Base-by-base conservation (phyloP, 2,113 vertebrate species). In the Lagopus leucura region DNA sequence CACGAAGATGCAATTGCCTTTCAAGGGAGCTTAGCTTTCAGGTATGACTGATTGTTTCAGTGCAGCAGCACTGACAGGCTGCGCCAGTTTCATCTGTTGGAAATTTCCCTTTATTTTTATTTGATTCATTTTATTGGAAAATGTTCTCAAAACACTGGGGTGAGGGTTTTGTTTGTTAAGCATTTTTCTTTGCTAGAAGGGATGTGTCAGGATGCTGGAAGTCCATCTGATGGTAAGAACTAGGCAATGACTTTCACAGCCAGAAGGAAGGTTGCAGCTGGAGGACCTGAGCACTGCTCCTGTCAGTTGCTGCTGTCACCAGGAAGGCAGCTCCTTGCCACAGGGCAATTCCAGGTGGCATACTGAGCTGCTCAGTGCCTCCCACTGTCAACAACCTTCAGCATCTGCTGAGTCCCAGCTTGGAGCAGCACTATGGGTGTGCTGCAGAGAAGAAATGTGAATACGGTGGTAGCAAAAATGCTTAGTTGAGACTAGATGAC, bases 11-110 rank as follows among this genome's bases (percentile, higher is more conserved):
- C 70, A 91, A 82, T 81, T 91, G 86, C 84, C 72, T 95, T 96
- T 95, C 90, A 67, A 82, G 77, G 55, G 30, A 94, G 87, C 82
- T 94, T 92, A 92, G 82, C 93, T 94, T 77, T 89, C 72, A 94
- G 94, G 94, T 96, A 91, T 94, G 95, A 94, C 78, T 94, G 90
- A 96, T 91, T 89, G 93, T 86, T 95, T 89, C n/a, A 93, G 84
- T 76, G 50, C 92, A 93, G 79, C 88, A 87, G 74, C n/a, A 48
- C 50, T 95, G 89, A 76, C 88, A 90, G 80, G 3, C 72, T 86
- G 47, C 42, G 54, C 66, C 65, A 88, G n/a, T 92, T 95, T 95
- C 82, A 85, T 90, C 73, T 24, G 66, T 5, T 61, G 81, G 55
- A 92, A 95, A 63, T 80, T 91, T 94, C 67, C 40, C 24, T 94